Evolutionary conservation across 2,888 invertebrate genomes (phyloP), one percentile per base, ranked within the genome.

Genomic region (Cepaea hortensis): DNA sequence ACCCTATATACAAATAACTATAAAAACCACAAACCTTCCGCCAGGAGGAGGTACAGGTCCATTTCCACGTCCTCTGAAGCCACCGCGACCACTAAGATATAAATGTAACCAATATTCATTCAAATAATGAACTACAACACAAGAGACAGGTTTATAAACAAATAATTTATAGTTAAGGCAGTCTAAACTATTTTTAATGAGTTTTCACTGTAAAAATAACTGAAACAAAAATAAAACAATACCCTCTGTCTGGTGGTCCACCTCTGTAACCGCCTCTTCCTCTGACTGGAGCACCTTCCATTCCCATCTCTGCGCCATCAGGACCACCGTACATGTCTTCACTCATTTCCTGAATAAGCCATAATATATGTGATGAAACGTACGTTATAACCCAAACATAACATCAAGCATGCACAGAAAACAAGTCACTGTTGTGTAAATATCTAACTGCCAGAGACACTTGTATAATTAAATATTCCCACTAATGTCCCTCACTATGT

Each of bases 41-140:
- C 86, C 77, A n/a, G 55, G 55, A 55, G 55, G 87, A 20, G 88
- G 87, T 82, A 87, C 81, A 72, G 89, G 86, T 50, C 89, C 86
- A 65, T 86, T 86, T n/a, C 90, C 85, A 87, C 85, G 87, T 62
- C 88, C 88, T 18, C 89, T 80, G 76, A 90, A 90, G 81, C 88
- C 87, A 48, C 91, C 91, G 20, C 90, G 89, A 50, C 89, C 90
- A 46, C 86, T 86, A 23, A n/a, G 46, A 23, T 50, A 75, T 35
- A 82, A 73, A 11, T 6, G 1, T 61, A 18, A 75, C 11, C 75
- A 75, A 75, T 75, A 23, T 23, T 18, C n/a, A 48, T 68, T 68
- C 68, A 9, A 68, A n/a, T n/a, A 20, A 18, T n/a, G 5, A 20
- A 20, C 6, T 68, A 9, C 18, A 68, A 68, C 5, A 68, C 18